Evolutionary conservation across 2,113 vertebrate species (phyloP).

Genomic region (Dermatemys mawii): DNA sequence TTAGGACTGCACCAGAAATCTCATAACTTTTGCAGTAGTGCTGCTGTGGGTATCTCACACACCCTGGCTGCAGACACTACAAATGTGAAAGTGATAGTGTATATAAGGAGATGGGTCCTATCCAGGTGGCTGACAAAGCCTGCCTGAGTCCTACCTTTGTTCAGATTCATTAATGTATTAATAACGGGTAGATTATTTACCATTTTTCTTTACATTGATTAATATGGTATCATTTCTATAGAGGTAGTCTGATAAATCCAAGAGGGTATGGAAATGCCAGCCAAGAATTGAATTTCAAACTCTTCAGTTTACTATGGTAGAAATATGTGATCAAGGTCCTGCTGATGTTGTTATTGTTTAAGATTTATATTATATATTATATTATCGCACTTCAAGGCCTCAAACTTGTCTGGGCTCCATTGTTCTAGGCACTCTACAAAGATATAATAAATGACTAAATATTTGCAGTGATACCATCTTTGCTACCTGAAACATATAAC

Average conservation of each 20-base stretch:
- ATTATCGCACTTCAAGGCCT: neutral
- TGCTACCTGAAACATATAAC: neutral
- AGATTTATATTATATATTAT: neutral
- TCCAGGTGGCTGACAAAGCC: neutral
- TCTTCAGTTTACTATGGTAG: neutral
- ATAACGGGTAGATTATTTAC: neutral
- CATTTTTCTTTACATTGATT: neutral
- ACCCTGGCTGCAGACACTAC: neutral
- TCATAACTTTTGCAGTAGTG: neutral
- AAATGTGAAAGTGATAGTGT: neutral
- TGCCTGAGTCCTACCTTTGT: neutral
- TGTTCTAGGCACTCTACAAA: neutral
- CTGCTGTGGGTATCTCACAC: neutral
- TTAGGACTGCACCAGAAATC: neutral
- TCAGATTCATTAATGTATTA: neutral
- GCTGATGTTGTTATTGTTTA: neutral
- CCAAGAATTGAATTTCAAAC: neutral
- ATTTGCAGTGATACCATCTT: neutral
- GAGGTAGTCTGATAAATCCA: neutral
- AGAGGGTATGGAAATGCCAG: neutral
- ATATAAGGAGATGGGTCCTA: neutral
- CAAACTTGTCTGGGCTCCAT: neutral
- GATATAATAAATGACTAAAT: neutral
- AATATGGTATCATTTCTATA: neutral
- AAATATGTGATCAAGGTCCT: neutral